Evolutionary conservation across 1,140 invertebrate species (phyloP).

Genomic region (Teleopsis dalmanni): DNA sequence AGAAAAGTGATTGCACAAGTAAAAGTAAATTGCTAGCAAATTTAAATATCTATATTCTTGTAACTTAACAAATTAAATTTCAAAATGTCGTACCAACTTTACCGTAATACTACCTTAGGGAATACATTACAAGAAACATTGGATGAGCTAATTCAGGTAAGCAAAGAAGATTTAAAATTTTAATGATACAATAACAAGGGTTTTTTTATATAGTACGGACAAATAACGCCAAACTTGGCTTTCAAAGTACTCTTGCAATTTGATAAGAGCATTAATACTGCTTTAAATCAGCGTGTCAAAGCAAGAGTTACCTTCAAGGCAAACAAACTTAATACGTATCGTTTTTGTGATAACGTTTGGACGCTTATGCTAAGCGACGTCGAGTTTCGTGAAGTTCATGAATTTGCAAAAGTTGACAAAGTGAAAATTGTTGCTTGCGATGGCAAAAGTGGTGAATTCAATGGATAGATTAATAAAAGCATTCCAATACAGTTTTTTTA

Average conservation of each 20-base stretch:
- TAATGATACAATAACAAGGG: conserved; percentile 8
- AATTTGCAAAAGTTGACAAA: conserved; percentile 91
- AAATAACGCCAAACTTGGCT: conserved; percentile 87
- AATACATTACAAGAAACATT: conserved; percentile 93
- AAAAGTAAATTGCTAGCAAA: too few relatives aligned
- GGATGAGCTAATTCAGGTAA: conserved; percentile 82
- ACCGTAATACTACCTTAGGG: conserved; percentile 94
- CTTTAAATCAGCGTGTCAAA: conserved; percentile 85
- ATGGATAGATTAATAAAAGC: conserved; percentile 2
- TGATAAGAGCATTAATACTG: conserved; percentile 94
- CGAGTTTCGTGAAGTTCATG: conserved; percentile 91
- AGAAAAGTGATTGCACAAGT: too few relatives aligned
- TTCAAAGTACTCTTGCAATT: conserved; percentile 92
- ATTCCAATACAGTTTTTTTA: background rate
- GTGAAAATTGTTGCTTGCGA: conserved; percentile 99
- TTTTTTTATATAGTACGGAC: conserved; percentile 74
- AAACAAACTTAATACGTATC: conserved; percentile 94
- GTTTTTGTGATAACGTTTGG: conserved; percentile 99
- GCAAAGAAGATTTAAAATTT: conserved; percentile 8
- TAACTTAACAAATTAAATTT: background rate
- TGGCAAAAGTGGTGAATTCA: conserved; percentile 74
- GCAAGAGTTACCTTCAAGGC: conserved; percentile 92
- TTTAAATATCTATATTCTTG: background rate
- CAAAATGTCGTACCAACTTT: conserved; percentile 93
- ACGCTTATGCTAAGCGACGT: conserved; percentile 96